Conservation (phyloP, 2,797 vertebrate genomes). For the Chaunax sp. region DNA sequence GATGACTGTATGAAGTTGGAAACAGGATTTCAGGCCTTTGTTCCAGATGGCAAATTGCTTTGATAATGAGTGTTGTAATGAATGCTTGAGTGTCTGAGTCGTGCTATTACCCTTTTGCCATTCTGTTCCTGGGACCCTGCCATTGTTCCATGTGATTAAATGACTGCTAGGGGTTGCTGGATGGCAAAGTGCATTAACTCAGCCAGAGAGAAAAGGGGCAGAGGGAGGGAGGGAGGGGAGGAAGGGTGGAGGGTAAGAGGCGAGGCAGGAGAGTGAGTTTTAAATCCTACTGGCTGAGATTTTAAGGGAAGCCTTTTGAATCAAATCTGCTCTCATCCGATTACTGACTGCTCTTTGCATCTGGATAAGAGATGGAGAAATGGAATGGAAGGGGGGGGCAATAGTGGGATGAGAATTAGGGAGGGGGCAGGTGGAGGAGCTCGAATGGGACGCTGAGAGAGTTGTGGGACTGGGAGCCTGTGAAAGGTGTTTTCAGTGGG, state of each 20-base stretch:
- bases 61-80: slow-evolving; percentile 61
- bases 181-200: slow-evolving; percentile 73
- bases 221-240: slow-evolving; percentile 8
- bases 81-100: slow-evolving; percentile 59
- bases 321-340: slow-evolving; percentile 87
- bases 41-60: slow-evolving; percentile 62
- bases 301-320: slow-evolving; percentile 86
- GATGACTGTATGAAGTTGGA: slow-evolving; percentile 39
- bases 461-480: slow-evolving; percentile 12
- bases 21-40: slow-evolving; percentile 56
- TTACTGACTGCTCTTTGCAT: slow-evolving; percentile 89
- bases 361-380: slow-evolving; percentile 84
- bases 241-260: slow-evolving; percentile 52
- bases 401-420: slow-evolving; percentile 70
- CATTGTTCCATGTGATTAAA: slow-evolving; percentile 78
- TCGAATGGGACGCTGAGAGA: neutral
- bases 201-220: slow-evolving; percentile 44
- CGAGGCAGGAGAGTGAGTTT: slow-evolving; percentile 76
- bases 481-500: slow-evolving; percentile 18
- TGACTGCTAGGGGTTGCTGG: slow-evolving; percentile 57
- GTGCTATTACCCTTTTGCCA: slow-evolving; percentile 67
- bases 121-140: slow-evolving; percentile 59
- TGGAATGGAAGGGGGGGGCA: slow-evolving; percentile 56
- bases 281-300: slow-evolving; percentile 87
- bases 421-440: slow-evolving; percentile 56